A percentile compares a stretch with the other conserved stretches of the same genome.
Evolutionary conservation across 2,113 vertebrate species (phyloP).

Genomic region (Macaca mulatta): DNA sequence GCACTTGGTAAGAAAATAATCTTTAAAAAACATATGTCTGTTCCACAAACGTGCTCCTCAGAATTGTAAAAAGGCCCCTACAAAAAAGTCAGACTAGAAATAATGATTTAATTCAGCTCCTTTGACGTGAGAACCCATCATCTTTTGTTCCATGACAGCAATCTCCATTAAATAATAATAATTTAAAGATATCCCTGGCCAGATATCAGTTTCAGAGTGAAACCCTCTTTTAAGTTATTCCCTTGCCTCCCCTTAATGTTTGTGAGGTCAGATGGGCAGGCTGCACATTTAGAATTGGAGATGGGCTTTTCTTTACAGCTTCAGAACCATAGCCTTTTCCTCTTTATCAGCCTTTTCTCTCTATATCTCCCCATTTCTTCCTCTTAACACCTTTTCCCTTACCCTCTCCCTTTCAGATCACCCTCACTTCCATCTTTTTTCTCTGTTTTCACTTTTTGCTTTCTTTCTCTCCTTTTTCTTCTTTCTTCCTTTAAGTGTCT

Average conservation of each 20-base stretch:
- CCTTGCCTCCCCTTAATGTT: fast-evolving
- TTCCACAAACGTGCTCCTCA: background rate
- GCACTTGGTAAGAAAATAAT: background rate
- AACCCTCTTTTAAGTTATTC: background rate
- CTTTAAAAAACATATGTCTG: background rate
- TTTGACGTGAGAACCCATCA: background rate
- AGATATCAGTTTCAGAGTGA: background rate
- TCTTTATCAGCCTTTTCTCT: background rate
- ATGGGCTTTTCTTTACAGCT: background rate
- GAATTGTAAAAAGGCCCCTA: background rate
- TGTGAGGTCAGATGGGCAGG: background rate
- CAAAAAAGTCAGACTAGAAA: background rate
- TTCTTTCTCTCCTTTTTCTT: background rate
- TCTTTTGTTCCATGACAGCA: background rate
- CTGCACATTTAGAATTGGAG: background rate
- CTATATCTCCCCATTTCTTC: background rate
- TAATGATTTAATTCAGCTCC: background rate
- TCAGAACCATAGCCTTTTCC: background rate
- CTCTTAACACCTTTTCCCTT: background rate
- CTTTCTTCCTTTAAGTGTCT: background rate
- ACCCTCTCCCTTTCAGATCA: background rate
- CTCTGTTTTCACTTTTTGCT: background rate
- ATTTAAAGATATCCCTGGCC: background rate
- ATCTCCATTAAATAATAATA: background rate
- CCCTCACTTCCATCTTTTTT: background rate